Evolutionary conservation across 2,888 invertebrate genomes (phyloP), one percentile per base, ranked within the genome.

Genomic region (Noctua pronuba): DNA sequence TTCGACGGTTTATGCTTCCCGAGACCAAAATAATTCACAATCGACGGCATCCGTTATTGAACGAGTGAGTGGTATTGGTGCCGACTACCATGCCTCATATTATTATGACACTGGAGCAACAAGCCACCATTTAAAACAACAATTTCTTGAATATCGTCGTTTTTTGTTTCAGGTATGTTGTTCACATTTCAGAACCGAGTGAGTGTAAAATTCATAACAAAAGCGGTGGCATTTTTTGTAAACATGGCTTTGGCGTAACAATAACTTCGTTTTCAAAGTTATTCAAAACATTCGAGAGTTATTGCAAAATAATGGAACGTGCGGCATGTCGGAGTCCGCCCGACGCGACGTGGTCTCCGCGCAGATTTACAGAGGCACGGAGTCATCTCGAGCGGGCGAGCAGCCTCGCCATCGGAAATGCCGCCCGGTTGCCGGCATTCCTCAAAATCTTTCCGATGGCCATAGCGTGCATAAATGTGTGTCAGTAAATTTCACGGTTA

Each of bases 1-100:
- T 92, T 91, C 87, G 89, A 91, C 89, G 92, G 93, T 94, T 94
- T 94, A 95, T 93, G 92, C 94, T 95, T 95, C 92, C 94, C 94
- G 94, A 93, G 95, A 94, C 95, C 93, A 91, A 96, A 96, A 96
- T 96, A 96, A 92, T 94, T 93, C 91, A 94, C 94, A 95, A 95
- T 95, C 94, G 93, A 91, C 94, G 90, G 95, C 93, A 94, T 95
- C 95, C 95, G 94, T 86, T 88, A 88, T 88, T 94, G 94, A 94
- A 92, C 92, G 86, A 65, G 86, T 86, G 90, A 92, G 41, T 24
- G n/a, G 90, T 92, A 91, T 91, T 88, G 89, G 82, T 83, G 79
- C 73, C 77, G 86, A 88, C 80, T 82, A 79, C 80, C 82, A 86
- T 88, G 88, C 90, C 87, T 73, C 69, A 66, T 24, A 67, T 71